Evolutionary conservation across 2,888 invertebrate species (phyloP).

Genomic region (Orchestes rusci): DNA sequence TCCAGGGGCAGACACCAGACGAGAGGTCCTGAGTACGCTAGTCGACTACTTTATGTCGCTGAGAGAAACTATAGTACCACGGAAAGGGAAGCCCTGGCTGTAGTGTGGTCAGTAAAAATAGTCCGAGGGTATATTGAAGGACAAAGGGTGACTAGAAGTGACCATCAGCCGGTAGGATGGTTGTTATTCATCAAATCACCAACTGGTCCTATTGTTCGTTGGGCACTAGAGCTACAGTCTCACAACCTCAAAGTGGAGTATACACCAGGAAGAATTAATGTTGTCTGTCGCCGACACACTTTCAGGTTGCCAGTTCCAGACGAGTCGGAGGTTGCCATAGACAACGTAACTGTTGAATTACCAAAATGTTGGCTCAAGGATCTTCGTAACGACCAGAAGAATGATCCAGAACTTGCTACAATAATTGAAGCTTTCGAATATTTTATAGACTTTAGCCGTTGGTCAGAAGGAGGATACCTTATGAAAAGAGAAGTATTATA

Average conservation of each 20-base stretch:
- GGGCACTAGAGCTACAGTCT: conserved; percentile 38
- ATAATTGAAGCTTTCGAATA: neutral
- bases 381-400: too few relatives aligned
- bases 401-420: neutral
- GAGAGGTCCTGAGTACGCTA: conserved; percentile 31
- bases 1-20: conserved; percentile 26
- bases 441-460: conserved; percentile 3
- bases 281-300: conserved; percentile 21
- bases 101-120: conserved; percentile 37
- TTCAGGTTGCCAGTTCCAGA: conserved; percentile 7
- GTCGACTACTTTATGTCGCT: conserved; percentile 26
- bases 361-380: neutral
- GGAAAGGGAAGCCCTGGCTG: conserved; percentile 29
- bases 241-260: conserved; percentile 31
- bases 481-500: conserved; percentile 27
- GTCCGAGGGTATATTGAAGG: conserved; percentile 39
- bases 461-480: conserved; percentile 27
- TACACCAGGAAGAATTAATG: conserved; percentile 17
- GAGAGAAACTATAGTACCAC: conserved; percentile 29
- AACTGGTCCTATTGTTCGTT: conserved; percentile 40
- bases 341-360: neutral
- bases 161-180: conserved; percentile 46
- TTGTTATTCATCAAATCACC: conserved; percentile 34
- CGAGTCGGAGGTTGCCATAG: neutral
- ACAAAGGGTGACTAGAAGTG: conserved; percentile 36